Percentiles rank a stretch among this genome's conserved stretches.
phyloP scores from a whole-genome alignment of 2,113 vertebrate species.

The Brachionichthys hirsutus region DNA sequence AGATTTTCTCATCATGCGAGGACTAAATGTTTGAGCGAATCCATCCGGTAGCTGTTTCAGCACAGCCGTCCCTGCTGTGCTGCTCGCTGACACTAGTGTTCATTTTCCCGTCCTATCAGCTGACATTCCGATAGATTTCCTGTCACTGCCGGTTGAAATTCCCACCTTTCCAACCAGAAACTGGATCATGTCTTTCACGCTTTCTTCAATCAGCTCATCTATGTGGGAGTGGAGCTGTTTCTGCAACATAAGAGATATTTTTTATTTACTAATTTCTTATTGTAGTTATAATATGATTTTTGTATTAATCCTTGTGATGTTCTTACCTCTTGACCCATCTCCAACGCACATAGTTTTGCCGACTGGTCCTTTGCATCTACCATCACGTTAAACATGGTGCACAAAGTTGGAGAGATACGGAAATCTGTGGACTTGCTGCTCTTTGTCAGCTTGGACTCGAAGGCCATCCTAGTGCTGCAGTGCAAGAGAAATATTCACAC shows the following conservation, averaged over 20 bases:
- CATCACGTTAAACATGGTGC: slow-evolving; percentile 99
- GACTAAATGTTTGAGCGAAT: no score
- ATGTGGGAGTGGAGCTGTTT: slow-evolving; percentile 98
- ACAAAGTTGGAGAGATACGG: slow-evolving; percentile 98
- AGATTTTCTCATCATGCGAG: no score
- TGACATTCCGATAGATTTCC: neutral
- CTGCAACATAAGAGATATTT: slow-evolving; percentile 62
- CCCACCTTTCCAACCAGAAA: slow-evolving; percentile 96
- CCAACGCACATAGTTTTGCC: slow-evolving; percentile 98
- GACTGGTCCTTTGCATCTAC: slow-evolving; percentile 99
- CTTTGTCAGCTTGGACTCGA: slow-evolving; percentile 98
- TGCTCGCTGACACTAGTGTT: no score
- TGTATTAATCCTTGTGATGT: neutral
- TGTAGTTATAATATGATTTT: neutral
- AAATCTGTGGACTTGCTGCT: slow-evolving; percentile 99
- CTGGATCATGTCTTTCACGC: slow-evolving; percentile 98
- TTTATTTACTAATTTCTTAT: neutral
- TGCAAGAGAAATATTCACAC: slow-evolving; percentile 47
- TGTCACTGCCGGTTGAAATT: neutral
- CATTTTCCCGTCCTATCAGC: neutral
- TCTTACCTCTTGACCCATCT: slow-evolving; percentile 97
- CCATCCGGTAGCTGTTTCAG: no score
- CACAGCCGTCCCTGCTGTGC: no score
- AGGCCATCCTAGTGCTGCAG: slow-evolving; percentile 95
- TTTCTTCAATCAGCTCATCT: slow-evolving; percentile 98